These are phyloP conservation scores for Dinomys branickii DNA, from an alignment of 2,113 vertebrate species.

Conservation along the genomic window DNA sequence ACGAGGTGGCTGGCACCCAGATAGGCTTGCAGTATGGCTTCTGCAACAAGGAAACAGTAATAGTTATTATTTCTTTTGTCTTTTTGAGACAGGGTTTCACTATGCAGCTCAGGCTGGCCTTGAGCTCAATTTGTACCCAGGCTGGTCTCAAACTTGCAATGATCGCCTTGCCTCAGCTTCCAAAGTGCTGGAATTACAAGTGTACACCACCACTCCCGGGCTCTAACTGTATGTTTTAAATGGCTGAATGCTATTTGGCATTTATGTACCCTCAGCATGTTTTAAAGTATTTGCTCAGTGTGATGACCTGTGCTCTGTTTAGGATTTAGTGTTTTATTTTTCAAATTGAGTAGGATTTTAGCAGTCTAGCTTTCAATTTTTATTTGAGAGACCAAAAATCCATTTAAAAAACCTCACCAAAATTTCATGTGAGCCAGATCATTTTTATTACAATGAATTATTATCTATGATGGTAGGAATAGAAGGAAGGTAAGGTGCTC, in stretches of 20 bases:
- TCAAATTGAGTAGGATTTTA: not conserved
- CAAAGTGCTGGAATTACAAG: too few species aligned
- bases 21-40: too few species aligned
- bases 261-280: not conserved
- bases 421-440: not conserved
- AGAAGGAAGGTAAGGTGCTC: not conserved
- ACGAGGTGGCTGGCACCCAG: too few species aligned
- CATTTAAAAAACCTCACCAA: not conserved
- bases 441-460: not conserved
- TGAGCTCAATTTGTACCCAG: too few species aligned
- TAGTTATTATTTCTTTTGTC: too few species aligned
- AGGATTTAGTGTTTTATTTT: not conserved
- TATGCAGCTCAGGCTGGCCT: too few species aligned
- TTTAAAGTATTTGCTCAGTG: not conserved
- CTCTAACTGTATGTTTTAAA: not conserved
- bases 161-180: too few species aligned
- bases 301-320: not conserved
- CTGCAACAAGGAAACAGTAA: too few species aligned
- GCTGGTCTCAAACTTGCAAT: too few species aligned
- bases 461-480: not conserved
- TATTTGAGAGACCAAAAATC: not conserved
- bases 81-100: too few species aligned
- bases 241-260: not conserved
- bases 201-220: too few species aligned
- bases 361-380: not conserved